A percentile compares a stretch with the other conserved stretches of the same genome.
phyloP scores from a whole-genome alignment of 1,140 invertebrate species.

The Eumaeus atala region DNA sequence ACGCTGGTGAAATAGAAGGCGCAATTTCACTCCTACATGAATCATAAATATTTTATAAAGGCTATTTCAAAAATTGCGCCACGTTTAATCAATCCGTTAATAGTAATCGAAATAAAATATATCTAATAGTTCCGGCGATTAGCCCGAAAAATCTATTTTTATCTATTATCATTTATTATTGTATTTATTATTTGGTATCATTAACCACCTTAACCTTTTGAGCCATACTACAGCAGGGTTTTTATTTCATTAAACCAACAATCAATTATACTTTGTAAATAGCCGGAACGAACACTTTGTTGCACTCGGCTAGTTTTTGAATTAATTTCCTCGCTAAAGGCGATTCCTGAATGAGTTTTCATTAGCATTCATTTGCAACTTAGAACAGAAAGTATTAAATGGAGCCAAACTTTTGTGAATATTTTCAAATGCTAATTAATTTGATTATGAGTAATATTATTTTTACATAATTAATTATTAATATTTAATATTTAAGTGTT shows the following conservation, averaged over 20 bases:
- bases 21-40: too few species aligned
- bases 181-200: background rate
- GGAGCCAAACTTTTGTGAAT: background rate
- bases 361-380: constrained; percentile 10
- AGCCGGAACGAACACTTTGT: background rate
- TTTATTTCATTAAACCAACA: constrained; percentile 1
- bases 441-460: too few species aligned
- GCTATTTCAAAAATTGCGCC: too few species aligned
- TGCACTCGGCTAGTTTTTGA: constrained; percentile 10
- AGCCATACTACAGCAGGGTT: background rate
- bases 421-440: too few species aligned
- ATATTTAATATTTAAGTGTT: too few species aligned
- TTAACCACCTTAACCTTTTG: background rate
- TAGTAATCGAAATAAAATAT: background rate
- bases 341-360: constrained; percentile 6
- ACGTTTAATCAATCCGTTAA: too few species aligned
- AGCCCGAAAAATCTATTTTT: background rate
- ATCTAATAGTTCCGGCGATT: background rate
- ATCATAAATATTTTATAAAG: too few species aligned
- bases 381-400: constrained; percentile 9
- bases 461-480: too few species aligned
- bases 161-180: background rate
- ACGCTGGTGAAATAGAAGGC: too few species aligned
- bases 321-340: constrained; percentile 8
- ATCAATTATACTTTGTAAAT: constrained; percentile 7